Evolutionary conservation across 1,140 invertebrate species (phyloP).

Genomic region (Ylistrum balloti): DNA sequence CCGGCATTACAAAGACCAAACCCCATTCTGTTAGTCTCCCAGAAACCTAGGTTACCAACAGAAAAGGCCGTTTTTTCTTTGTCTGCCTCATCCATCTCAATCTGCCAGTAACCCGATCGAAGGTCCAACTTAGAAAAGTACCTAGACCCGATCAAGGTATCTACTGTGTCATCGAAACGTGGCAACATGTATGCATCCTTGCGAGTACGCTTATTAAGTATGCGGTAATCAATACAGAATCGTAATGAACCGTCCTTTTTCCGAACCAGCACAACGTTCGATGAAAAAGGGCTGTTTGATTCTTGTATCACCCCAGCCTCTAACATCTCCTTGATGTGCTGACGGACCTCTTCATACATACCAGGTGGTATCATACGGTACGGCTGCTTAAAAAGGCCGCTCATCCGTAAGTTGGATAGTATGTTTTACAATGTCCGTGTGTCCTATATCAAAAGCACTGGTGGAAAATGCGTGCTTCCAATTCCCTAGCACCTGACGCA

Average conservation of each 20-base stretch:
- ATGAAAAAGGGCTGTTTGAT: no score
- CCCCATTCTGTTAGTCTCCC: constrained; percentile 41
- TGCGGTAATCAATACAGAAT: no score
- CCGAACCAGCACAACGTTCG: no score
- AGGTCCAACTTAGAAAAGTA: constrained; percentile 83
- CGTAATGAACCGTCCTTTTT: no score
- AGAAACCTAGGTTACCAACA: constrained; percentile 46
- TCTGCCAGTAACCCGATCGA: constrained; percentile 41
- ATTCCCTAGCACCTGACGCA: neutral
- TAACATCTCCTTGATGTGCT: no score
- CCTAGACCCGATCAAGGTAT: constrained; percentile 74
- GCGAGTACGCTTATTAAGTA: constrained; percentile 78
- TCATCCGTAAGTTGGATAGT: no score
- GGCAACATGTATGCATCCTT: constrained; percentile 84
- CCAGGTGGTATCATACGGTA: no score
- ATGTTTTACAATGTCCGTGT: neutral
- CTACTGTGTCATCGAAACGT: constrained; percentile 82
- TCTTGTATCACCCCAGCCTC: no score
- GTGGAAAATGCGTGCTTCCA: constrained; percentile 40
- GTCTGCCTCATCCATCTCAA: no score
- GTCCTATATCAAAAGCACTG: neutral
- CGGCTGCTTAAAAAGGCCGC: no score
- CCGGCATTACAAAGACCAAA: constrained; percentile 44
- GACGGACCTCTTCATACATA: no score
- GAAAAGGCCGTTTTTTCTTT: constrained; percentile 42